A percentile compares a stretch with the other conserved stretches of the same genome.
phyloP scores from a whole-genome alignment of 2,888 invertebrate genomes.

The Zonitis immaculata region DNA sequence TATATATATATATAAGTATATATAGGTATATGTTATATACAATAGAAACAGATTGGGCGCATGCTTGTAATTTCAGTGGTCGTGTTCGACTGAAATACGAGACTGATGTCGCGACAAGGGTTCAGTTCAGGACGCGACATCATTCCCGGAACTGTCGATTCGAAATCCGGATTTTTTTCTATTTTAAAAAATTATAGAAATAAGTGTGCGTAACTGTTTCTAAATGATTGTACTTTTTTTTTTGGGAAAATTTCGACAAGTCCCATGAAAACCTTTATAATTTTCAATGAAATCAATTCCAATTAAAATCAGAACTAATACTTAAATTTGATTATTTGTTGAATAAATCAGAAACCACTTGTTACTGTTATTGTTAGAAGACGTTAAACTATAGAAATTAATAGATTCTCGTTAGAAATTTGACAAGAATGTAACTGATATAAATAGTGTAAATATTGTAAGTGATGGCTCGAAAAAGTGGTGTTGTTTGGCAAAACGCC shows the following conservation, averaged over 20 bases:
- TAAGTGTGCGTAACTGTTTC: too few species aligned
- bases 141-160: background rate
- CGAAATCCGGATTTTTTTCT: background rate
- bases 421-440: background rate
- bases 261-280: too few species aligned
- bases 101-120: constrained; percentile 34
- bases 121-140: constrained; percentile 31
- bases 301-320: too few species aligned
- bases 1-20: too few species aligned
- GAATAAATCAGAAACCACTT: constrained; percentile 35
- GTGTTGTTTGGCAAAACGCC: constrained; percentile 2
- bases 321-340: background rate
- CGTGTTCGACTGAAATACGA: constrained; percentile 36
- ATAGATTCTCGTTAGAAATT: background rate
- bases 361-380: constrained; percentile 25
- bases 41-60: constrained; percentile 31
- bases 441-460: background rate
- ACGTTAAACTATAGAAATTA: background rate
- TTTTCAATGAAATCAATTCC: too few species aligned
- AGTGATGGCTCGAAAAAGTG: constrained; percentile 11
- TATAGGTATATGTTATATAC: background rate
- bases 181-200: too few species aligned
- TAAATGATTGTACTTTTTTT: too few species aligned
- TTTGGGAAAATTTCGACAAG: too few species aligned
- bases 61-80: constrained; percentile 29